phyloP scores from a whole-genome alignment of 2,888 invertebrate genomes.

The Apodemia mormo region DNA sequence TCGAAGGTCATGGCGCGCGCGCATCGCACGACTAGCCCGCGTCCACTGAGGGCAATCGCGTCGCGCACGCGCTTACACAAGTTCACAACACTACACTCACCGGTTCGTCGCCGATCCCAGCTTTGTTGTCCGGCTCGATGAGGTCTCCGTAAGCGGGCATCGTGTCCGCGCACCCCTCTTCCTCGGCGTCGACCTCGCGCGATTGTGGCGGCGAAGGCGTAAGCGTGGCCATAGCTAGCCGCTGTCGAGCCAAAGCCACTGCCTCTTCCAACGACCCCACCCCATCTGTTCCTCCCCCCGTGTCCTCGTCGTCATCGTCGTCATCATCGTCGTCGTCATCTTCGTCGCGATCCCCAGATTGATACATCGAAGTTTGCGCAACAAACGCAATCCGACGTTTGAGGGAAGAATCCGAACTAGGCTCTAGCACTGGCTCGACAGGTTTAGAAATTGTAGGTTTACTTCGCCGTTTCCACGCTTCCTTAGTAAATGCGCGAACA shows the following conservation, averaged over 20 bases:
- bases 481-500: slow-evolving; percentile 77
- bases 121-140: slow-evolving; percentile 65
- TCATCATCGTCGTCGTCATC: slow-evolving; percentile 67
- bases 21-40: slow-evolving; percentile 65
- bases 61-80: slow-evolving; percentile 39
- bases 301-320: slow-evolving; percentile 39
- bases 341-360: slow-evolving; percentile 80
- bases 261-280: slow-evolving; percentile 80
- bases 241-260: slow-evolving; percentile 74
- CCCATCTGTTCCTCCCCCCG: slow-evolving; percentile 60
- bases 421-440: slow-evolving; percentile 68
- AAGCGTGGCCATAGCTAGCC: slow-evolving; percentile 61
- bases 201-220: slow-evolving; percentile 64
- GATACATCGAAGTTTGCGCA: slow-evolving; percentile 73
- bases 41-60: slow-evolving; percentile 54
- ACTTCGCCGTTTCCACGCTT: slow-evolving; percentile 74
- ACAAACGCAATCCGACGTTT: slow-evolving; percentile 79
- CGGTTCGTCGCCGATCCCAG: slow-evolving; percentile 56
- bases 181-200: slow-evolving; percentile 64
- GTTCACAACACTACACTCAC: slow-evolving; percentile 62
- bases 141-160: slow-evolving; percentile 81
- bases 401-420: slow-evolving; percentile 68
- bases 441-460: slow-evolving; percentile 65
- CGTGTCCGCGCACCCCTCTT: slow-evolving; percentile 70
- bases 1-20: slow-evolving; percentile 81